Conservation (phyloP, 2,888 invertebrate species). For the Drepanosiphum platanoidis region DNA sequence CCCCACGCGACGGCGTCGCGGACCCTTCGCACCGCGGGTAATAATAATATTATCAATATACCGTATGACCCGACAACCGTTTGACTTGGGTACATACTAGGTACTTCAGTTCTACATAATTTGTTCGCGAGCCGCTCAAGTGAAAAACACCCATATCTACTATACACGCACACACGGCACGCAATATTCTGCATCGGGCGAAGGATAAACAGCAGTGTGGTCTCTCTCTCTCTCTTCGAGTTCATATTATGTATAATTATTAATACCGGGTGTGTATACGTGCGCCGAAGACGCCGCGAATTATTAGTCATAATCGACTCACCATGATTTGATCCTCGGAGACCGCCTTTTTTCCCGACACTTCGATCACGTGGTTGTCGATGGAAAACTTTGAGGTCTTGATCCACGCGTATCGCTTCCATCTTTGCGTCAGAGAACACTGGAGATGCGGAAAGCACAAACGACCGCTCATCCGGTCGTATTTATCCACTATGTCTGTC, state of each 20-base stretch:
- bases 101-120: not conserved
- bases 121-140: not conserved
- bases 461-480: constrained; percentile 63
- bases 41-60: no score
- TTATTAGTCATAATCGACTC: constrained; percentile 58
- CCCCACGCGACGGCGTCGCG: no score
- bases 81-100: not conserved
- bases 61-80: no score
- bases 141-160: not conserved
- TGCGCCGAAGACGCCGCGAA: not conserved
- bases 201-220: not conserved
- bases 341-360: constrained; percentile 76
- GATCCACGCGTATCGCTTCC: constrained; percentile 84
- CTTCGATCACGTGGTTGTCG: constrained; percentile 76
- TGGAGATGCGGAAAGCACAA: constrained; percentile 76
- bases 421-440: constrained; percentile 76
- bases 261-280: not conserved
- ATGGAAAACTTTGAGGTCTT: constrained; percentile 71
- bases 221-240: not conserved
- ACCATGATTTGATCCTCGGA: constrained; percentile 81
- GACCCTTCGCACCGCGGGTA: no score
- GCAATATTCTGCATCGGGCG: not conserved
- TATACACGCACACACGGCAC: not conserved
- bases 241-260: not conserved
- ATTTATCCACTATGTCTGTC: constrained; percentile 65